A percentile compares a stretch with the other conserved stretches of the same genome.
phyloP scores from a whole-genome alignment of 2,888 invertebrate species.

The Parelbella ahira region DNA sequence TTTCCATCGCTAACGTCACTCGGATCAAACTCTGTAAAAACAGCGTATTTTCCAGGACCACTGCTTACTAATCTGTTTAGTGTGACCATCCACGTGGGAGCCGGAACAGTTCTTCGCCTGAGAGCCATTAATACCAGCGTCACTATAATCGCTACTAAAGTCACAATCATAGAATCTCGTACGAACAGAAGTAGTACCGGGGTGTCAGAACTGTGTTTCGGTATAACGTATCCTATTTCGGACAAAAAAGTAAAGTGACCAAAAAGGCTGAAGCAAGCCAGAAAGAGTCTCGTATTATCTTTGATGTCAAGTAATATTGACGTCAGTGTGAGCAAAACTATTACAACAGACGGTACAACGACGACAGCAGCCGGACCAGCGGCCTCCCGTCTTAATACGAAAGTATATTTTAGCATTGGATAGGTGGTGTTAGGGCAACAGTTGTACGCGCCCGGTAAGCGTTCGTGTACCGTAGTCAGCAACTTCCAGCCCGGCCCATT shows the following conservation, averaged over 20 bases:
- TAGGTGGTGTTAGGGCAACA: slow-evolving; percentile 82
- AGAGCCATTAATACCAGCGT: slow-evolving; percentile 60
- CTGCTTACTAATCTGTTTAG: slow-evolving; percentile 49
- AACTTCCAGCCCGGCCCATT: slow-evolving; percentile 83
- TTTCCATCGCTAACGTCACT: slow-evolving; percentile 44
- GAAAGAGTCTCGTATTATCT: slow-evolving; percentile 75
- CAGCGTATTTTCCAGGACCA: slow-evolving; percentile 62
- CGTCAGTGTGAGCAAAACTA: slow-evolving; percentile 79
- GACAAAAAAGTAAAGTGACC: slow-evolving; percentile 81
- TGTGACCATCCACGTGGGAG: slow-evolving; percentile 55
- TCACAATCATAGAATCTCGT: slow-evolving; percentile 67
- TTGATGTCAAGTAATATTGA: slow-evolving; percentile 80
- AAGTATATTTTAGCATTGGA: slow-evolving; percentile 79
- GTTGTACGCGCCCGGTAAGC: slow-evolving; percentile 67
- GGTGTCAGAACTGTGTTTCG: slow-evolving; percentile 79
- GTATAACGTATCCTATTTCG: slow-evolving; percentile 81
- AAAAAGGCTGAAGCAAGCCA: slow-evolving; percentile 81
- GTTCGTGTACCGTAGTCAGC: slow-evolving; percentile 56
- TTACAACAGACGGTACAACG: slow-evolving; percentile 76
- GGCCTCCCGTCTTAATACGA: slow-evolving; percentile 80
- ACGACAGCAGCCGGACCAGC: slow-evolving; percentile 78
- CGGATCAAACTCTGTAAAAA: slow-evolving; percentile 70
- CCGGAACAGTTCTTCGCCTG: slow-evolving; percentile 44
- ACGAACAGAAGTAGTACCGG: slow-evolving; percentile 77
- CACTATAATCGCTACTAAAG: slow-evolving; percentile 52